Evolutionary conservation across 2,113 vertebrate genomes (phyloP), one percentile per base, ranked within the genome.

Genomic region (Piprites chloris): DNA sequence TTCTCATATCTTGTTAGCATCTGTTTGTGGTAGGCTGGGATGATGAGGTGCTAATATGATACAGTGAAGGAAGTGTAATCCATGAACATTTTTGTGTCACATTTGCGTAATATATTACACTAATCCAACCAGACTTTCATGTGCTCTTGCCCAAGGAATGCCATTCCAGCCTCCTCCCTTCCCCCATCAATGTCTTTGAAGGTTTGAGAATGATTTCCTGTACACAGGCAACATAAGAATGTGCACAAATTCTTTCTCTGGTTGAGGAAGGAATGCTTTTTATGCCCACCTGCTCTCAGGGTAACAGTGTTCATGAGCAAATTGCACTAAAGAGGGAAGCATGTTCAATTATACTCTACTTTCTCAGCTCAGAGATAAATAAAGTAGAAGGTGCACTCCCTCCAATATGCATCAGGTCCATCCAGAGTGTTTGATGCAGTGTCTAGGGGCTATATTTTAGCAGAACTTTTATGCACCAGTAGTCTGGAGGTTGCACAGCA

Each of bases 21-120:
- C 95, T 97, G 94, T 92, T 95, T 92, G 93, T 96, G 95, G 96
- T 94, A 96, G 96, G 90, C 93, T 95, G 85, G 77, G 95, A 95
- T 97, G 95, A 96, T 97, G 97, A 97, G 89, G 96, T 96, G 97
- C 87, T 97, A 97, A 97, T 97, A 97, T 80, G 93, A 97, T 96
- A 96, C 97, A 97, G 96, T 11, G 47, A 95, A 96, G 95, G 97
- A 96, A 95, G 92, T 95, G 94, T 96, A 97, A 97, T 96, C 95
- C 96, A 97, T 59, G 80, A 96, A 97, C 96, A 95, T 96, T 97
- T 97, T 93, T 96, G 90, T 94, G 96, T 97, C 97, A 97, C 93
- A 95, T 97, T 97, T 97, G 93, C 89, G 81, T 97, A 96, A 97
- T 97, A 95, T 97, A 96, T 96, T 93, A 95, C 79, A 85, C 94